These are phyloP conservation scores for Trematomus loennbergii DNA, from an alignment of 2,113 vertebrate species.

Conservation along the genomic window DNA sequence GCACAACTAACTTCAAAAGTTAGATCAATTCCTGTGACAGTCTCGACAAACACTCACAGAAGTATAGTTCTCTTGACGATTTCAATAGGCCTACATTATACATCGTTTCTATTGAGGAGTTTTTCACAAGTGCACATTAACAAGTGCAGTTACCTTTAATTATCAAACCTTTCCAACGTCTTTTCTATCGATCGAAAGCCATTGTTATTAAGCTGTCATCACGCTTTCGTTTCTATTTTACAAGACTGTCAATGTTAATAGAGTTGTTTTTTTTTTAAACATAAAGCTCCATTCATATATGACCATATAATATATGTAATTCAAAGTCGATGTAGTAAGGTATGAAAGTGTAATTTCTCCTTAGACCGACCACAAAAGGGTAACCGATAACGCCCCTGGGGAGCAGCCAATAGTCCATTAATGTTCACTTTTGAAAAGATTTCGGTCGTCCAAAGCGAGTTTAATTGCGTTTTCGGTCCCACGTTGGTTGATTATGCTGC, in stretches of 20 bases:
- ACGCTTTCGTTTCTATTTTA: not conserved
- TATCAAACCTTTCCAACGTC: not conserved
- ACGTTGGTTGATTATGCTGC: slow-evolving; percentile 86
- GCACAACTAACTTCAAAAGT: not conserved
- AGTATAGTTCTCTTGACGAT: not conserved
- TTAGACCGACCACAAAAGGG: slow-evolving; percentile 77
- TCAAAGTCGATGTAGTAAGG: slow-evolving; percentile 33
- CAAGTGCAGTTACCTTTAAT: not conserved
- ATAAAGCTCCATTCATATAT: slow-evolving; percentile 2
- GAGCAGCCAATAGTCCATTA: slow-evolving; percentile 75
- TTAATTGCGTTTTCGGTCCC: slow-evolving; percentile 89
- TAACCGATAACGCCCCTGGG: slow-evolving; percentile 73
- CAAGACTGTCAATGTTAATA: not conserved
- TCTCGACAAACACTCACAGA: not conserved
- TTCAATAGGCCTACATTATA: not conserved
- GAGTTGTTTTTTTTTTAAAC: slow-evolving; percentile 22
- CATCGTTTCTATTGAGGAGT: not conserved
- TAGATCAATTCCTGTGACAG: not conserved
- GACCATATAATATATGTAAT: slow-evolving; percentile 41
- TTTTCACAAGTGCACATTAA: not conserved
- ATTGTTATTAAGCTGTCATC: slow-evolving; percentile 21
- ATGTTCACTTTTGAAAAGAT: slow-evolving; percentile 80
- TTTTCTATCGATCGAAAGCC: not conserved
- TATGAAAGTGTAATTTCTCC: slow-evolving; percentile 68
- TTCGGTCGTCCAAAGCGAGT: slow-evolving; percentile 83